Evolutionary conservation across 1,140 invertebrate species (phyloP).

Genomic region (Frieseomelitta varia): DNA sequence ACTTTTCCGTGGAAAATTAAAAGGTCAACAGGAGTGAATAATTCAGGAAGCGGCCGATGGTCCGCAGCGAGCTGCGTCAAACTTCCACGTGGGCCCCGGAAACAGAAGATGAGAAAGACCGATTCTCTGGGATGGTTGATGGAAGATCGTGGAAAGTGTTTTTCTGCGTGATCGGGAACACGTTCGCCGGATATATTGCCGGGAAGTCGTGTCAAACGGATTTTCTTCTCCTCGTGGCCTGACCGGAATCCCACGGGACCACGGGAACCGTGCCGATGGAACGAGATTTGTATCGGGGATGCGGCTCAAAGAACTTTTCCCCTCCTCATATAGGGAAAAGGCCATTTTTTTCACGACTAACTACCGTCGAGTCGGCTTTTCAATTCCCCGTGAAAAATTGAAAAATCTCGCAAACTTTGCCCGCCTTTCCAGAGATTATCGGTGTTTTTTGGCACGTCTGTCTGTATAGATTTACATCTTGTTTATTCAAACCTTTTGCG

Average conservation of each 20-base stretch:
- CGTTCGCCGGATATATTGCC: constrained; percentile 37
- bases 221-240: constrained; percentile 25
- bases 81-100: background rate
- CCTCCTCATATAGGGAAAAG: background rate
- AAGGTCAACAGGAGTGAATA: background rate
- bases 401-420: constrained; percentile 8
- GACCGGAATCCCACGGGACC: background rate
- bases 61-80: background rate
- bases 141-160: constrained; percentile 13
- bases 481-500: no score
- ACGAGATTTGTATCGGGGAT: constrained; percentile 59
- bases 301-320: background rate
- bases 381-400: background rate
- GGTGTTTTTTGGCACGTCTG: no score
- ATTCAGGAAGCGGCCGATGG: background rate
- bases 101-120: background rate
- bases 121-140: constrained; percentile 9
- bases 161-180: constrained; percentile 22
- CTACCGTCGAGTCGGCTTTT: background rate
- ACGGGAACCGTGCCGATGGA: constrained; percentile 33
- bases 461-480: no score
- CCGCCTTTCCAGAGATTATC: no score
- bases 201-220: constrained; percentile 39
- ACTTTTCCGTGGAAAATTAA: background rate
- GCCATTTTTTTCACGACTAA: background rate